Evolutionary conservation across 2,888 invertebrate species (phyloP).

Genomic region (Eristalinus aeneus): DNA sequence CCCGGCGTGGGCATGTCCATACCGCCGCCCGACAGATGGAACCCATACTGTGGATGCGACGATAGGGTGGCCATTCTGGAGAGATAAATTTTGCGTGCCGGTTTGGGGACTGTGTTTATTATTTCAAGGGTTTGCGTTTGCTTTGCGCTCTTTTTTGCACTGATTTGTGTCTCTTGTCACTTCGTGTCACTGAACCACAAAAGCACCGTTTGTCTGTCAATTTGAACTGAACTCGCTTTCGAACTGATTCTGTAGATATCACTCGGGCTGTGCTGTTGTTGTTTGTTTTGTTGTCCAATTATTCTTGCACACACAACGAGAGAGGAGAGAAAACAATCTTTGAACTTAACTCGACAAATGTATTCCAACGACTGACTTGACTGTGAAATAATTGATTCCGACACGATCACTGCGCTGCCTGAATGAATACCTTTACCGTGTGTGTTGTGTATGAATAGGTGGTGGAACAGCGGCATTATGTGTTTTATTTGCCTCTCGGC

Average conservation of each 20-base stretch:
- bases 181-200: background rate
- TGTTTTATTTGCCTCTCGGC: conserved; percentile 55
- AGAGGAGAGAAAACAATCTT: conserved; percentile 60
- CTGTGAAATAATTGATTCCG: conserved; percentile 72
- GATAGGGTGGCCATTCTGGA: conserved; percentile 79
- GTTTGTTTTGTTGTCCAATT: background rate
- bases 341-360: conserved; percentile 72
- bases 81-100: conserved; percentile 58
- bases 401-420: conserved; percentile 68
- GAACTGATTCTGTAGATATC: background rate
- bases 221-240: background rate
- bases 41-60: conserved; percentile 80
- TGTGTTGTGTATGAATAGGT: conserved; percentile 37
- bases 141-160: background rate
- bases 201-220: background rate
- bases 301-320: background rate
- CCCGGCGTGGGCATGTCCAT: conserved; percentile 79
- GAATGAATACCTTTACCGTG: conserved; percentile 57
- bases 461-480: conserved; percentile 10
- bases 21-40: conserved; percentile 78
- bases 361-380: conserved; percentile 73
- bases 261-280: background rate
- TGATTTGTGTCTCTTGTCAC: background rate
- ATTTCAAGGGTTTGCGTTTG: conserved; percentile 28
- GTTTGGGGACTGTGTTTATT: conserved; percentile 31